Percentiles rank a stretch among this genome's conserved stretches.
phyloP scores from a whole-genome alignment of 2,797 vertebrate species.

The Gobionotothen gibberifrons region DNA sequence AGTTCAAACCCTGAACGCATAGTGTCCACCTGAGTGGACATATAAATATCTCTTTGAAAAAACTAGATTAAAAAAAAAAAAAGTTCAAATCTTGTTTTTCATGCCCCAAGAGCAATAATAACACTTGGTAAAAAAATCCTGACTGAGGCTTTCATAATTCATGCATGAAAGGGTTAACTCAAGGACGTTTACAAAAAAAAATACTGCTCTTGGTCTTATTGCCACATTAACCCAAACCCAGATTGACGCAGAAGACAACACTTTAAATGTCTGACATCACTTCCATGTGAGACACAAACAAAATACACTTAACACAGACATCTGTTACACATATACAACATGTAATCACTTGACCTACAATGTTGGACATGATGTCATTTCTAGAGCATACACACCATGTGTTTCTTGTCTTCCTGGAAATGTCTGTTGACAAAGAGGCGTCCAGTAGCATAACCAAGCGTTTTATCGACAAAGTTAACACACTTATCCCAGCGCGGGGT shows the following conservation, averaged over 20 bases:
- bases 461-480: constrained; percentile 93
- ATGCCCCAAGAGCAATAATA: too few species aligned
- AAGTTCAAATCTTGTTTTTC: too few species aligned
- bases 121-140: too few species aligned
- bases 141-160: too few species aligned
- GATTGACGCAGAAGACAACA: neutral
- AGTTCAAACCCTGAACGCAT: too few species aligned
- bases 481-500: constrained; percentile 97
- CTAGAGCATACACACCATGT: constrained; percentile 83
- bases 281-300: constrained; percentile 25
- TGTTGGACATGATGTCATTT: neutral
- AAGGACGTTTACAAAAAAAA: neutral
- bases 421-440: constrained; percentile 94
- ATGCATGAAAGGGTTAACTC: too few species aligned
- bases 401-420: constrained; percentile 97
- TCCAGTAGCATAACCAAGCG: constrained; percentile 90
- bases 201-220: neutral
- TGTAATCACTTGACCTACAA: neutral
- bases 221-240: neutral
- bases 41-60: too few species aligned
- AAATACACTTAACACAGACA: constrained; percentile 14
- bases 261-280: constrained; percentile 11
- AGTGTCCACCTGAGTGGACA: too few species aligned
- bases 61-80: too few species aligned
- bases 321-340: constrained; percentile 11